These are phyloP conservation scores for Aythya baeri DNA, from an alignment of 2,113 vertebrate species.

Conservation along the genomic window DNA sequence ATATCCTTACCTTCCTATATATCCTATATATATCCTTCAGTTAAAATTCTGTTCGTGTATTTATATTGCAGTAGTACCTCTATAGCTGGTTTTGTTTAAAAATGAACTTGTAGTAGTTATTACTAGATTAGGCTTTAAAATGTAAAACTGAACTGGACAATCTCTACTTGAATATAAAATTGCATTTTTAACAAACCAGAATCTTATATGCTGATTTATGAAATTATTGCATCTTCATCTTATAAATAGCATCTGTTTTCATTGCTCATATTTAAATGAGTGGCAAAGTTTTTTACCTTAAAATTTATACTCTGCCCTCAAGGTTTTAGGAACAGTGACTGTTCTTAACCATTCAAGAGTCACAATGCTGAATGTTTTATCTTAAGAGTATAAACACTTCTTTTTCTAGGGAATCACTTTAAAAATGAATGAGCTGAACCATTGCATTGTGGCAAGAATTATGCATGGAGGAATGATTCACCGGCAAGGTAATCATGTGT, in stretches of 20 bases:
- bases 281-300: neutral
- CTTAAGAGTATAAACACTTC: neutral
- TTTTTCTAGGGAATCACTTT: constrained; percentile 92
- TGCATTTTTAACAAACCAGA: neutral
- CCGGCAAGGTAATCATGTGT: constrained; percentile 88
- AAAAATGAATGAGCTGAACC: constrained; percentile 98
- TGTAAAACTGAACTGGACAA: neutral
- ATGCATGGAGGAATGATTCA: constrained; percentile 99
- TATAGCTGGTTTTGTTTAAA: neutral
- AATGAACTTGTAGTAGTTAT: neutral
- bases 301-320: neutral
- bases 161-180: neutral
- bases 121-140: neutral
- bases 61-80: neutral
- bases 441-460: constrained; percentile 97
- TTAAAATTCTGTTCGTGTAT: neutral
- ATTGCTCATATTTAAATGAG: neutral
- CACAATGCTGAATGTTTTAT: neutral
- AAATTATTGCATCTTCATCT: neutral
- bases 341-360: neutral
- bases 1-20: neutral
- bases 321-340: neutral
- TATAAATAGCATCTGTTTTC: neutral
- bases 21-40: neutral
- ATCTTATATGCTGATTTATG: neutral